phyloP scores from a whole-genome alignment of 2,888 invertebrate genomes.

The Linnaemya tessellans region DNA sequence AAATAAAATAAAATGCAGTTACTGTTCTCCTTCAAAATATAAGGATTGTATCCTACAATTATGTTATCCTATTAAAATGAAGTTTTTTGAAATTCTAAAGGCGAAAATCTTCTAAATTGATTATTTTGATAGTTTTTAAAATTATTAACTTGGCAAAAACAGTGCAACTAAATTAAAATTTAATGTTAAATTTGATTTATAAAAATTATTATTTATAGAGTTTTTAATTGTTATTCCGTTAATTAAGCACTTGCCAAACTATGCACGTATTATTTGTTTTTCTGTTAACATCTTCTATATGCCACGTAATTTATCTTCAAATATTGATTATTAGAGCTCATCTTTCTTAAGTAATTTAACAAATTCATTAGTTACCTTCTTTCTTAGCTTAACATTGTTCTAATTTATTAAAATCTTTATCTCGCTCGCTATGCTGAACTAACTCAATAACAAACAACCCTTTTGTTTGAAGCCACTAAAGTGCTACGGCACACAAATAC shows the following conservation, averaged over 20 bases:
- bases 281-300: neutral
- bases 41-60: no score
- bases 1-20: no score
- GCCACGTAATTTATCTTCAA: neutral
- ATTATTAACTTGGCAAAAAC: no score
- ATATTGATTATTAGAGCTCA: neutral
- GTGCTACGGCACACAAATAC: neutral
- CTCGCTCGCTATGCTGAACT: neutral
- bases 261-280: neutral
- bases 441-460: constrained; percentile 54
- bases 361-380: neutral
- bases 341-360: neutral
- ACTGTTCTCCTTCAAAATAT: no score
- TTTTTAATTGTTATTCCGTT: neutral
- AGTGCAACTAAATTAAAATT: no score
- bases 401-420: constrained; percentile 23
- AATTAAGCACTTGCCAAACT: neutral
- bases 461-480: constrained; percentile 24
- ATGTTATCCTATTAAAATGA: no score
- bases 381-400: neutral
- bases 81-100: no score
- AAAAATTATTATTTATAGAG: neutral
- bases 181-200: neutral
- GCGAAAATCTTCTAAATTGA: no score
- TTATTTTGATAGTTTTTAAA: no score